Evolutionary conservation across 2,888 invertebrate genomes (phyloP).

Genomic region (Heliconius sara): DNA sequence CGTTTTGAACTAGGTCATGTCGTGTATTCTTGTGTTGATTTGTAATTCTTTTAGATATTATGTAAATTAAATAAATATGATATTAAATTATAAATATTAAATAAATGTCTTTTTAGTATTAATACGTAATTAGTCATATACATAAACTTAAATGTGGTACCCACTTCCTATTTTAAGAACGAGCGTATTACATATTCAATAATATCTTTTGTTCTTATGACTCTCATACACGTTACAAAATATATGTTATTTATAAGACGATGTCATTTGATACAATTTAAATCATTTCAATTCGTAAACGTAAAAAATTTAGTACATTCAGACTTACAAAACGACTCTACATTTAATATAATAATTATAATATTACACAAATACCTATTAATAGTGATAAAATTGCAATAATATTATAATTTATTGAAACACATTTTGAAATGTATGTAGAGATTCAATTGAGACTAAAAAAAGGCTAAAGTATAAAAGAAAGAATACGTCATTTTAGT

Average conservation of each 20-base stretch:
- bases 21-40: not conserved
- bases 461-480: not conserved
- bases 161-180: not conserved
- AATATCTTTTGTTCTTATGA: not conserved
- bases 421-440: not conserved
- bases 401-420: not conserved
- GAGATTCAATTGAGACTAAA: not conserved
- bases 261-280: conserved; percentile 13
- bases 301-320: not conserved
- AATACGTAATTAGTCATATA: not conserved
- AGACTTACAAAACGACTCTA: not conserved
- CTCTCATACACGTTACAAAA: not conserved
- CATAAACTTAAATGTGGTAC: not conserved
- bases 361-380: not conserved
- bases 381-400: not conserved
- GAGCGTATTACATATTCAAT: not conserved
- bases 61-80: not conserved
- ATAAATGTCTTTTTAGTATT: no score
- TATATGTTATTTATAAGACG: not conserved
- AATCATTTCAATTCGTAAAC: conserved; percentile 5
- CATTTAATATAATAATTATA: not conserved
- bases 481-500: not conserved
- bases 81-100: no score
- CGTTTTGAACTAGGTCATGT: not conserved
- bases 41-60: not conserved